These are phyloP conservation scores for Rachycentron canadum DNA, from an alignment of 2,797 vertebrate species.

Conservation along the genomic window DNA sequence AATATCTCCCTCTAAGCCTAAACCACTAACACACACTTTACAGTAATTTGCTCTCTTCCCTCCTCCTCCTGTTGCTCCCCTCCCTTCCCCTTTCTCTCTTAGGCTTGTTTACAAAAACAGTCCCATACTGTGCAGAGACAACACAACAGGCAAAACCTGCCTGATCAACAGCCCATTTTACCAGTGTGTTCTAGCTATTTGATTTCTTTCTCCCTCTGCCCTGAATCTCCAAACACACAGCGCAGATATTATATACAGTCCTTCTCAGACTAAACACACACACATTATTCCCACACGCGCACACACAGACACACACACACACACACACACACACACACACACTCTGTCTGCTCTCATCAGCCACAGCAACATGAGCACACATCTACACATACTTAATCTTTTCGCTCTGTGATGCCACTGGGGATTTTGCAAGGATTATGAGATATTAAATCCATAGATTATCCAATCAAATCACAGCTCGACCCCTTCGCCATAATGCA, in stretches of 20 bases:
- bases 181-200: slow-evolving; percentile 41
- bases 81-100: slow-evolving; percentile 55
- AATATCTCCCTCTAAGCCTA: slow-evolving; percentile 76
- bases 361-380: slow-evolving; percentile 65
- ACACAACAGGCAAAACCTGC: slow-evolving; percentile 58
- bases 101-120: slow-evolving; percentile 80
- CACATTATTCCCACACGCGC: slow-evolving; percentile 16
- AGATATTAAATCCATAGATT: slow-evolving; percentile 88
- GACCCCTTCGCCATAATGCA: slow-evolving; percentile 64
- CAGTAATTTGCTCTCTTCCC: slow-evolving; percentile 71
- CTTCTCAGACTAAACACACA: slow-evolving; percentile 52
- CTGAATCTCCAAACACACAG: slow-evolving; percentile 52
- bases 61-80: slow-evolving; percentile 63
- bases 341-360: slow-evolving; percentile 38
- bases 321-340: slow-evolving; percentile 14
- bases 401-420: slow-evolving; percentile 65
- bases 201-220: slow-evolving; percentile 35
- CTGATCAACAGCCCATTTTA: slow-evolving; percentile 60
- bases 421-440: slow-evolving; percentile 84
- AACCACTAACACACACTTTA: slow-evolving; percentile 77
- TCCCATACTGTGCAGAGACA: slow-evolving; percentile 69
- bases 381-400: slow-evolving; percentile 77
- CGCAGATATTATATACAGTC: slow-evolving; percentile 53
- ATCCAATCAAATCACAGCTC: slow-evolving; percentile 85
- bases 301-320: slow-evolving; percentile 15